Evolutionary conservation across 2,888 invertebrate species (phyloP).

Genomic region (Cantharis flavilabris): DNA sequence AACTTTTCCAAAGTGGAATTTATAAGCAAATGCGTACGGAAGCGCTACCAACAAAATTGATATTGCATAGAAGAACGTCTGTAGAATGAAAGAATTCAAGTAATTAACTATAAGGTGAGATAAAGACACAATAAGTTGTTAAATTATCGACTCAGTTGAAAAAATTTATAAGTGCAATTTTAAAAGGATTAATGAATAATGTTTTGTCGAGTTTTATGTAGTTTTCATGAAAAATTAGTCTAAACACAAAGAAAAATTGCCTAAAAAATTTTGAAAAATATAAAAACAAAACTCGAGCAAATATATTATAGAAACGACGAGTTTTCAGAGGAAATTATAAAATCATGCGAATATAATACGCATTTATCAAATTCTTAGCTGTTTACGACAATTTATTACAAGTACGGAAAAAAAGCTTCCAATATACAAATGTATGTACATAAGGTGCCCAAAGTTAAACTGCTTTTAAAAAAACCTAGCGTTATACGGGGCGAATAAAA

Average conservation of each 20-base stretch:
- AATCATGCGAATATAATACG: background rate
- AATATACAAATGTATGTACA: background rate
- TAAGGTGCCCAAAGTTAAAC: background rate
- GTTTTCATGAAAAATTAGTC: background rate
- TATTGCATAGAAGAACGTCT: slow-evolving; percentile 42
- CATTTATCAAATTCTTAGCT: background rate
- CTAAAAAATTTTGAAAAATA: background rate
- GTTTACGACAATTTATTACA: background rate
- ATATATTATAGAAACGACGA: background rate
- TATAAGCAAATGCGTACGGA: slow-evolving; percentile 36
- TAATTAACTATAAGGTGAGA: slow-evolving; percentile 43
- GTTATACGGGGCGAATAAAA: background rate
- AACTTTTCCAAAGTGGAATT: slow-evolving; percentile 35
- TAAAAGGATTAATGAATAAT: background rate
- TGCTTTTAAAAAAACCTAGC: background rate
- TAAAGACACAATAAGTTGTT: slow-evolving; percentile 42
- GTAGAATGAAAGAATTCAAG: slow-evolving; percentile 45
- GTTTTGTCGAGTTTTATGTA: background rate
- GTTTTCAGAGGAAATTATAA: background rate
- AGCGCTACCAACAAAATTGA: slow-evolving; percentile 32
- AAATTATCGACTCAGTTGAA: slow-evolving; percentile 39
- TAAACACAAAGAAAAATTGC: background rate
- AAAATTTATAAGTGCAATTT: slow-evolving; percentile 34
- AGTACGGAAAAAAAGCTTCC: background rate
- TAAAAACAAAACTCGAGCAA: background rate